Base-by-base conservation (phyloP, 1,140 invertebrate genomes). In the Cataglyphis hispanica region DNA sequence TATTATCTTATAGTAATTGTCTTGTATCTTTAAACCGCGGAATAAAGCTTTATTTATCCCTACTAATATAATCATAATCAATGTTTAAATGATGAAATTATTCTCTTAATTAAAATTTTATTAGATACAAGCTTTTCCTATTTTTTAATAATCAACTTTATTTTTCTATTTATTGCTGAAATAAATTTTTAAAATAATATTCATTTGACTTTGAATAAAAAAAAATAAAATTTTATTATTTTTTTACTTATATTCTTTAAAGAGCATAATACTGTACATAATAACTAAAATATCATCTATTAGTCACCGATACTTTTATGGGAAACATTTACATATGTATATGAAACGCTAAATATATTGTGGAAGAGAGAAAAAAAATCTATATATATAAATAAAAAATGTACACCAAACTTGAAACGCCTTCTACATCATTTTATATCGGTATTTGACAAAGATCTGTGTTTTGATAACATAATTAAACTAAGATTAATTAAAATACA, bases 1-100 rank as follows among this genome's bases (percentile, higher is more conserved):
- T 64, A 10, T 78, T 25, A n/a, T 19, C 1, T n/a, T 19, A 27
- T 80, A 40, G 58, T 16, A 66, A 78, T 50, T 67, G 11, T 56
- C 58, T 58, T 16, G 22, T 60, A 3, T 43, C 1, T 13, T 2
- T 22, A 27, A 27, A n/a, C 10, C 27, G 13, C 16, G 46, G 3
- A 2, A 50, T 50, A 31, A 27, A 76, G 2, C 0, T 31, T 22
- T 19, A 16, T 77, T 64, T 2, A 34, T 43, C 4, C 4, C 1
- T 7, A 34, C 1, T 50, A 25, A 10, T 13, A 7, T 34, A 31
- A 31, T 31, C 31, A 31, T 31, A 43, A 31, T 77, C 19, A 13
- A 75, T 10, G 0, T 25, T 76, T 31, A 43, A 10, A 61, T 31
- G 16, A 40, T 10, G 7, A 25, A 8, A 25, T 34, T 74, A 16